Evolutionary conservation across 2,888 invertebrate species (phyloP).

Genomic region (Macropis europaea): DNA sequence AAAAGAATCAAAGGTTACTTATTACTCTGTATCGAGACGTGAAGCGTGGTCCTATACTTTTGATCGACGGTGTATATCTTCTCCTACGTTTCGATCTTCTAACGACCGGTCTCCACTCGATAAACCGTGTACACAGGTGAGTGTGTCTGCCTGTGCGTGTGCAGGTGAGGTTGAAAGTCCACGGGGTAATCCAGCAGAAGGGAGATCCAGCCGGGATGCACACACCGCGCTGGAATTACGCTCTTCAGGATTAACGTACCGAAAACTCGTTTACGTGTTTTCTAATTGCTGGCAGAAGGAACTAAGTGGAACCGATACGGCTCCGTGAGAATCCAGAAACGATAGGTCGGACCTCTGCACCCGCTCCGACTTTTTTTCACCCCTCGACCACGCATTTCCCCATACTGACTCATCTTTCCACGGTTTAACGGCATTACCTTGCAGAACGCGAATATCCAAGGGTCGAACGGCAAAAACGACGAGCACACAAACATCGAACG

Average conservation of each 20-base stretch:
- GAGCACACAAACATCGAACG: not conserved
- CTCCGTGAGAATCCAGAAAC: conserved; percentile 44
- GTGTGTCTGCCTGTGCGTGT: conserved; percentile 12
- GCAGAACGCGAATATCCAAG: not conserved
- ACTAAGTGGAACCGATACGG: conserved; percentile 36
- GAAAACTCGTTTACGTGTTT: conserved; percentile 66
- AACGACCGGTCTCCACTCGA: conserved; percentile 61
- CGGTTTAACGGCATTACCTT: not conserved
- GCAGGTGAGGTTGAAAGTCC: conserved; percentile 54
- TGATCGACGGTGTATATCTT: conserved; percentile 38
- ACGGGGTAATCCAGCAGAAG: conserved; percentile 59
- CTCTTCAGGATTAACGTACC: conserved; percentile 64
- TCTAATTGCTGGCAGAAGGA: conserved; percentile 51
- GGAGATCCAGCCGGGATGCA: conserved; percentile 47
- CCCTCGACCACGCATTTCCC: not conserved
- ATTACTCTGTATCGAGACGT: too few species aligned
- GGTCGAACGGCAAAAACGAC: not conserved
- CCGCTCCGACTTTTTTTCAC: not conserved
- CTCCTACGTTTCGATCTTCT: conserved; percentile 54
- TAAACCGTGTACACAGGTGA: conserved; percentile 42
- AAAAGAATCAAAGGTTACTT: too few species aligned
- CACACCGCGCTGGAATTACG: conserved; percentile 54
- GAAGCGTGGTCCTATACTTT: too few species aligned
- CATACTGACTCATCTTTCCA: not conserved
- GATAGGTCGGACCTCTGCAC: conserved; percentile 22